Percentiles rank a stretch among this genome's conserved stretches.
These are phyloP conservation scores for Melipona bicolor DNA, from an alignment of 2,888 invertebrate genomes.

Conservation along the genomic window DNA sequence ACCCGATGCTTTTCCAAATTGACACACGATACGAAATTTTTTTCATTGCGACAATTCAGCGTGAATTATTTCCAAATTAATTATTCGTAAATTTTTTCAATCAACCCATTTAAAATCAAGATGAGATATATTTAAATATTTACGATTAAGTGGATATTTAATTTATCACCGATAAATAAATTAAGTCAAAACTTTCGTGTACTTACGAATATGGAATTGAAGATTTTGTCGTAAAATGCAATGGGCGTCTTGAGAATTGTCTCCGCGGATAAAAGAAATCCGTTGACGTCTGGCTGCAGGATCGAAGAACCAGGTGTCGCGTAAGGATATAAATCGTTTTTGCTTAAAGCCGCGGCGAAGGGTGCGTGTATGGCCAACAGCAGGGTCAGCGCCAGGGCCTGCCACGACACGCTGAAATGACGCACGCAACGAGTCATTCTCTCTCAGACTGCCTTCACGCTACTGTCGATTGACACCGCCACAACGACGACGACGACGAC, in stretches of 20 bases:
- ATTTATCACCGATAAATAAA: neutral
- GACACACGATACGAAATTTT: neutral
- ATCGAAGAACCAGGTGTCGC: constrained; percentile 62
- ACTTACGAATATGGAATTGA: constrained; percentile 94
- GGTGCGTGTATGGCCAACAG: constrained; percentile 61
- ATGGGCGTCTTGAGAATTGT: constrained; percentile 89
- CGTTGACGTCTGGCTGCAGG: constrained; percentile 74
- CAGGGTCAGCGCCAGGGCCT: constrained; percentile 62
- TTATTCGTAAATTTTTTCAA: neutral
- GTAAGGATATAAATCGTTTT: constrained; percentile 78
- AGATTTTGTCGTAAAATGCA: constrained; percentile 91
- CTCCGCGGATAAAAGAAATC: constrained; percentile 85
- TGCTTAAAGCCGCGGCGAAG: constrained; percentile 69
- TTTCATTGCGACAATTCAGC: neutral
- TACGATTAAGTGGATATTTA: neutral
- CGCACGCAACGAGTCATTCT: constrained; percentile 79
- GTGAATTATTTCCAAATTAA: too few species aligned
- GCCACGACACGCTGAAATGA: constrained; percentile 69
- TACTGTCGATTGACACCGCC: constrained; percentile 74
- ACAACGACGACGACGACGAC: constrained; percentile 8
- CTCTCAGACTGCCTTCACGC: constrained; percentile 77
- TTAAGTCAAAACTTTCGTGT: constrained; percentile 11
- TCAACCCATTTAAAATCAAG: neutral
- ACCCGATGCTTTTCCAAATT: neutral
- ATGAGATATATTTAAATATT: neutral